Evolutionary conservation across 2,113 vertebrate genomes (phyloP), one percentile per base, ranked within the genome.

Genomic region (Nematolebias whitei): DNA sequence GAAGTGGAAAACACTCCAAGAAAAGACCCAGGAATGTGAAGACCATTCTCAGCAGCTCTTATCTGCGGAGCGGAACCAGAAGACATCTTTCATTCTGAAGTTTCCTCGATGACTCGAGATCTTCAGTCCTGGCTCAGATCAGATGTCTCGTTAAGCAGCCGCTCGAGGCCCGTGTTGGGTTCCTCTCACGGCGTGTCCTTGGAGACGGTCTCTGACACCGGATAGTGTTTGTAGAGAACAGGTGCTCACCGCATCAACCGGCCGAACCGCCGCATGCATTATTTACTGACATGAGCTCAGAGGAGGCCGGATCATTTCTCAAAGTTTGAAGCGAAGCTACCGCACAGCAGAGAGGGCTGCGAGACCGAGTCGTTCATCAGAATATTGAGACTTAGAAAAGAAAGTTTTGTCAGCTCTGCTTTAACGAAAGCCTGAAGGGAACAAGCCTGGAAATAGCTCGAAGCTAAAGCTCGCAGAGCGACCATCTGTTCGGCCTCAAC

Each of bases 191-290:
- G 80, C 38, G 55, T 24, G 71, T 76, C 76, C 78, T 68, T 51
- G 71, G 85, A 79, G 84, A 60, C 39, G 12, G 66, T 23, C 74
- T 61, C 52, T 77, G 89, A 85, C 68, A 91, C 79, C 15, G 35
- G 84, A 90, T 80, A 69, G 77, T 69, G 79, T 45, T 77, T 68
- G 63, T n/a, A 14, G 49, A 76, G 77, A 83, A 74, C 80, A 87
- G 78, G 81, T 88, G 89, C 86, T 53, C 72, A n/a, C 68, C 24
- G 20, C 70, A 75, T 78, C 58, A 59, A 79, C 78, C 60, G 13
- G 47, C 45, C 51, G 18, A 48, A 70, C 82, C 79, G 22, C 71
- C 41, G 10, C 78, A 76, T 91, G 38, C 61, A 92, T 92, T 86
- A 92, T 92, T 92, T 60, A 91, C 55, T 14, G 85, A 77, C 71